Evolutionary conservation across 64 coral and sea anemone species (phyloP).

Genomic region (Porites lutea): DNA sequence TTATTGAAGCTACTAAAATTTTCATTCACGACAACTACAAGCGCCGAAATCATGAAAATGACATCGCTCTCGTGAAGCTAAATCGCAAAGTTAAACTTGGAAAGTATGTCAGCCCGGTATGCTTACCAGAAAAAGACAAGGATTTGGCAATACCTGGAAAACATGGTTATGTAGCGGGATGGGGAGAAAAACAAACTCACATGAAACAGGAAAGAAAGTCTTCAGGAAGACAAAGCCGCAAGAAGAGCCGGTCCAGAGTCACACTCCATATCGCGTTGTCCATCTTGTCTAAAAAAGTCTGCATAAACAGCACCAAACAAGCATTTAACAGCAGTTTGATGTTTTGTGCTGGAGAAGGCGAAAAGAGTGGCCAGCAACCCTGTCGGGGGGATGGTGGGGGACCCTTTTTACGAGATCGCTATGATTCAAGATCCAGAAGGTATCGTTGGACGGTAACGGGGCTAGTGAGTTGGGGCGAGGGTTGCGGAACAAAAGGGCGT

Average conservation of each 20-base stretch:
- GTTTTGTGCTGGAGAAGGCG: constrained; percentile 54
- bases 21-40: constrained; percentile 55
- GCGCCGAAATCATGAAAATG: constrained; percentile 50
- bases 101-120: constrained; percentile 57
- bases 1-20: constrained; percentile 51
- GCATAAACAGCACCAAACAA: constrained; percentile 37
- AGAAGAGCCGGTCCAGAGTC: constrained; percentile 18
- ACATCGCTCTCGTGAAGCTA: constrained; percentile 66
- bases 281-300: constrained; percentile 12
- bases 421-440: constrained; percentile 31
- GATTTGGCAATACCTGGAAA: constrained; percentile 27
- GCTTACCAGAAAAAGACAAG: constrained; percentile 14
- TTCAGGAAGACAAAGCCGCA: neutral
- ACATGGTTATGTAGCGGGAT: constrained; percentile 58
- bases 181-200: constrained; percentile 36
- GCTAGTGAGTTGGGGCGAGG: constrained; percentile 62
- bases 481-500: constrained; percentile 42
- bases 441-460: constrained; percentile 60
- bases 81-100: constrained; percentile 55
- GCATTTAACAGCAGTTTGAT: constrained; percentile 55
- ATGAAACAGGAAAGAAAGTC: constrained; percentile 32
- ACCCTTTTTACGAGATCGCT: constrained; percentile 56
- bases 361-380: constrained; percentile 12
- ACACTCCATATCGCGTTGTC: constrained; percentile 46
- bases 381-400: constrained; percentile 64